Evolutionary conservation across 2,888 invertebrate species (phyloP).

Genomic region (Heliconius aoede): DNA sequence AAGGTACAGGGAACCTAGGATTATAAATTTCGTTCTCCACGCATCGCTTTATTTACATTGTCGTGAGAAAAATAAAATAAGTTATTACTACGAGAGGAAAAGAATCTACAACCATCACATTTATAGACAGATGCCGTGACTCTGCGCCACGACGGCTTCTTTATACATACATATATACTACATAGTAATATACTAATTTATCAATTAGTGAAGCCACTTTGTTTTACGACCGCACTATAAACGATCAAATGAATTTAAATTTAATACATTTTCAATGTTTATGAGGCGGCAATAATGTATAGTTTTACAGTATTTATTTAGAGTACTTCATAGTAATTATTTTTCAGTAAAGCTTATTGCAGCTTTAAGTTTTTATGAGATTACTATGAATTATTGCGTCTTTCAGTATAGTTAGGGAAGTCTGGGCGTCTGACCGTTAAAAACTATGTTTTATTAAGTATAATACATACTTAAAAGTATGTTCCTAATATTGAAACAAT

Average conservation of each 20-base stretch:
- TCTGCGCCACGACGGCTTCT: neutral
- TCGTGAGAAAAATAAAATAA: neutral
- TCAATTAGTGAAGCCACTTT: constrained; percentile 21
- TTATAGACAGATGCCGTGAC: neutral
- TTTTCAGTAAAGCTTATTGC: constrained; percentile 3
- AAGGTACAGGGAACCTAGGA: neutral
- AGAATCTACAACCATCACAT: neutral
- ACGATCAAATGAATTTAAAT: constrained; percentile 16
- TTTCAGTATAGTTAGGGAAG: too few species aligned
- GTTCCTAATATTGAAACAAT: too few species aligned
- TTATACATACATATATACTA: neutral
- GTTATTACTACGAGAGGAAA: neutral
- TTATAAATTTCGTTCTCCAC: too few species aligned
- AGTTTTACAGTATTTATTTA: constrained; percentile 12
- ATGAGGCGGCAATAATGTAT: constrained; percentile 6
- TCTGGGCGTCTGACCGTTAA: too few species aligned
- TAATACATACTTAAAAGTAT: too few species aligned
- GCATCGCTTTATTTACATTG: neutral
- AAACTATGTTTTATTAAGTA: too few species aligned
- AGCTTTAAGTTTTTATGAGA: neutral
- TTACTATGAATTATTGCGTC: too few species aligned
- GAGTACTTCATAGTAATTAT: neutral
- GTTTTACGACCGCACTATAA: constrained; percentile 14
- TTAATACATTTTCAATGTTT: constrained; percentile 22
- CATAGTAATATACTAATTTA: neutral